phyloP scores from a whole-genome alignment of 2,797 vertebrate genomes.

The Sebastes oblongus region DNA sequence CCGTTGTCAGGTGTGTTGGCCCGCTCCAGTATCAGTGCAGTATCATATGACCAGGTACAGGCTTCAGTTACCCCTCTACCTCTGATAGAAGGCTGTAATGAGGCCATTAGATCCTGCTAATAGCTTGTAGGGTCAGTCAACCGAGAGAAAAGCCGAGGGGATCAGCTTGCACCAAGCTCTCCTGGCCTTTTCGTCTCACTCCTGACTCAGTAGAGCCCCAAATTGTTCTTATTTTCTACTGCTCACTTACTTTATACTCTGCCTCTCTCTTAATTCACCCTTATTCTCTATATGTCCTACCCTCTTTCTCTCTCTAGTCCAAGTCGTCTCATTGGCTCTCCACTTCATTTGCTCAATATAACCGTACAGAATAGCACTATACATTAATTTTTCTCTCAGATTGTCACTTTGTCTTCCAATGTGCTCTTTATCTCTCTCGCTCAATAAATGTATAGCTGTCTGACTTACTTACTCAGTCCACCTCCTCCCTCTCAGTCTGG shows the following conservation, averaged over 20 bases:
- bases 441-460: background rate
- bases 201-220: background rate
- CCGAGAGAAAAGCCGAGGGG: constrained; percentile 75
- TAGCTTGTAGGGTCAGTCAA: constrained; percentile 88
- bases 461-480: background rate
- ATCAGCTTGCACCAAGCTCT: constrained; percentile 75
- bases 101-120: constrained; percentile 92
- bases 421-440: background rate
- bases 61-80: constrained; percentile 61
- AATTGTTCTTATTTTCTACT: constrained; percentile 1
- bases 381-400: background rate
- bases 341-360: background rate
- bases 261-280: background rate
- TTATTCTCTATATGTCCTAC: background rate
- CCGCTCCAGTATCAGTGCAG: constrained; percentile 61
- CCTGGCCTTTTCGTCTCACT: constrained; percentile 16
- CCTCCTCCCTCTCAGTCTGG: background rate
- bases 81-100: constrained; percentile 87
- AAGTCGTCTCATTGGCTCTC: background rate
- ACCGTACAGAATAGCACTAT: background rate
- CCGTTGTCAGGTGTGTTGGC: constrained; percentile 49
- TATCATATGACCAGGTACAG: constrained; percentile 65
- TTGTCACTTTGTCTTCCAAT: background rate
- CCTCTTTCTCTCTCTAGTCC: background rate
- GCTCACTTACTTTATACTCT: background rate